phyloP scores from a whole-genome alignment of 2,113 vertebrate species.

The Sander lucioperca region DNA sequence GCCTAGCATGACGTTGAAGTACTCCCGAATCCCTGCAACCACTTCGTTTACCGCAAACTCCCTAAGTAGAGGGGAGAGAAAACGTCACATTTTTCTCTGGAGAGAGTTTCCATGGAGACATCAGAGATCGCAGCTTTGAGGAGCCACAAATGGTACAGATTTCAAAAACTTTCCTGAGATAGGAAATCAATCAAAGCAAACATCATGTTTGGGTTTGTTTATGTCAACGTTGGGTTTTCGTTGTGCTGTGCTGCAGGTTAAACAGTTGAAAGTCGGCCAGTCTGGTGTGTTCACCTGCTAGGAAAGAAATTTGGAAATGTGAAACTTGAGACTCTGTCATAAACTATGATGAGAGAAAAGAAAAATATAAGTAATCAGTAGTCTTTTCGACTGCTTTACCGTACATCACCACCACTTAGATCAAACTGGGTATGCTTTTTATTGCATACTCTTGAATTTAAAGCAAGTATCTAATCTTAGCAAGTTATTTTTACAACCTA shows the following conservation, averaged over 20 bases:
- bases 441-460: neutral
- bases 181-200: neutral
- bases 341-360: neutral
- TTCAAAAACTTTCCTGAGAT: neutral
- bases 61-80: conserved; percentile 67
- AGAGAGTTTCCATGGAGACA: neutral
- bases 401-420: neutral
- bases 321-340: neutral
- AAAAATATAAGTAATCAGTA: neutral
- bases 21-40: conserved; percentile 96
- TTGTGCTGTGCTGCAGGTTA: neutral
- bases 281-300: neutral
- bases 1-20: conserved; percentile 98
- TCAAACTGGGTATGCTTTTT: neutral
- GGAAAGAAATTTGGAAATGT: neutral
- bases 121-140: neutral
- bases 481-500: neutral
- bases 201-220: neutral
- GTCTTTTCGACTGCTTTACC: too few species aligned
- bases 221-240: neutral
- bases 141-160: neutral
- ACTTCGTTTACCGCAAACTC: conserved; percentile 97
- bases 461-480: neutral
- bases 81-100: neutral
- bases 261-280: neutral